Percentiles rank a stretch among this genome's conserved stretches.
These are phyloP conservation scores for Microctenopoma steveboyesi DNA, from an alignment of 2,797 vertebrate species.

Conservation along the genomic window DNA sequence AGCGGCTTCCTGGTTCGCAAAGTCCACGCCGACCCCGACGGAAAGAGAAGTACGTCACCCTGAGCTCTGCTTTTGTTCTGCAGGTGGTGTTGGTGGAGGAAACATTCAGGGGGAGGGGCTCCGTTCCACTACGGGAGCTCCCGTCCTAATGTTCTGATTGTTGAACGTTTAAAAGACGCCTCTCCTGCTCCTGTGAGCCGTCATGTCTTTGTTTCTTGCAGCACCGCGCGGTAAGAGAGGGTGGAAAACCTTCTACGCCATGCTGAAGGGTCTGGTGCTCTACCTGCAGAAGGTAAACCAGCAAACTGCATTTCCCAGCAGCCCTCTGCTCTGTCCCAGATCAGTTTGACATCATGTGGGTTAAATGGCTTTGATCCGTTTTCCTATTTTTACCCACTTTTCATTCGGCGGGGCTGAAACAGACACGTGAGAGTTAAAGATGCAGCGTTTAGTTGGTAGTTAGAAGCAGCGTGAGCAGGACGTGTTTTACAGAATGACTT, in stretches of 20 bases:
- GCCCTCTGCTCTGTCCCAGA: constrained; percentile 13
- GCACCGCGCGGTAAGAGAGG: constrained; percentile 93
- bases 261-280: constrained; percentile 95
- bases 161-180: too few relatives aligned
- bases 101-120: too few relatives aligned
- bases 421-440: too few relatives aligned
- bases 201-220: constrained; percentile 56
- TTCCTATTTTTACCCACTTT: background rate
- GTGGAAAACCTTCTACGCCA: constrained; percentile 95
- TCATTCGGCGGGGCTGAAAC: too few relatives aligned
- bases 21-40: constrained; percentile 94
- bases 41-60: constrained; percentile 89
- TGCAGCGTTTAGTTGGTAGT: too few relatives aligned
- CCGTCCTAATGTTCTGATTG: too few relatives aligned
- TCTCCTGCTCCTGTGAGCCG: too few relatives aligned
- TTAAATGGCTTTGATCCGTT: background rate
- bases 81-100: too few relatives aligned
- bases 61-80: background rate
- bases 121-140: too few relatives aligned
- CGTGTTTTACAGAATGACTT: background rate
- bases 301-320: constrained; percentile 32
- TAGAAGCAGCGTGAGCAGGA: too few relatives aligned
- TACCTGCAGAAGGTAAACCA: constrained; percentile 93
- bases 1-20: constrained; percentile 94
- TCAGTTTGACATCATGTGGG: background rate